Evolutionary conservation across 2,888 invertebrate species (phyloP), one percentile per base, ranked within the genome.

Genomic region (Dynastes hyllus): DNA sequence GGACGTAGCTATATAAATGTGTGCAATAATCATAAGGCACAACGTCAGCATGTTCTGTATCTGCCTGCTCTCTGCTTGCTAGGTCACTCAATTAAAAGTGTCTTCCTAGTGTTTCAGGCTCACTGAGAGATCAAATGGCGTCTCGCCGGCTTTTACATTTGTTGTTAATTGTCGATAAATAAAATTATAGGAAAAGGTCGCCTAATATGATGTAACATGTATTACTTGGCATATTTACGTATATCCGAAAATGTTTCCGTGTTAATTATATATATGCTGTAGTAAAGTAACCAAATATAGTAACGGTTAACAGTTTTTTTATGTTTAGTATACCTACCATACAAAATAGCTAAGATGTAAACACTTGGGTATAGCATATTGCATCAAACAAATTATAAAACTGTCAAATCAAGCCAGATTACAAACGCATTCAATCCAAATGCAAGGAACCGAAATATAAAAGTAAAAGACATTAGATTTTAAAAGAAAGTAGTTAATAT

Each of bases 31-130:
- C 76, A 50, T 82, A 81, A 27, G 81, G 82, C 82, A 81, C 80
- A 82, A 82, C 71, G 80, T 81, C 81, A 81, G 81, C 82, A 81
- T 83, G 80, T 82, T 82, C 79, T 80, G 81, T 80, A 78, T 73
- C 79, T 80, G 83, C 83, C 78, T 81, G 82, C 22, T 45, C 80
- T 75, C 58, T 82, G 83, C 83, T 84, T 84, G 83, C 85, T 85
- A 85, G 84, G 85, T 86, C 85, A 85, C 85, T 85, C 85, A 85
- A 85, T 86, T 86, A 86, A 86, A 80, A 77, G 80, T 87, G 88
- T 88, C 88, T 88, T 88, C 87, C 87, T 87, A 86, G 86, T 85
- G 82, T 82, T 82, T 80, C 83, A 82, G 84, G 84, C 83, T 82
- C 82, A 81, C 70, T 58, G 53, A 76, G 73, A 71, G 67, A 78